phyloP scores from a whole-genome alignment of 2,113 vertebrate genomes.

The Vulpes vulpes region DNA sequence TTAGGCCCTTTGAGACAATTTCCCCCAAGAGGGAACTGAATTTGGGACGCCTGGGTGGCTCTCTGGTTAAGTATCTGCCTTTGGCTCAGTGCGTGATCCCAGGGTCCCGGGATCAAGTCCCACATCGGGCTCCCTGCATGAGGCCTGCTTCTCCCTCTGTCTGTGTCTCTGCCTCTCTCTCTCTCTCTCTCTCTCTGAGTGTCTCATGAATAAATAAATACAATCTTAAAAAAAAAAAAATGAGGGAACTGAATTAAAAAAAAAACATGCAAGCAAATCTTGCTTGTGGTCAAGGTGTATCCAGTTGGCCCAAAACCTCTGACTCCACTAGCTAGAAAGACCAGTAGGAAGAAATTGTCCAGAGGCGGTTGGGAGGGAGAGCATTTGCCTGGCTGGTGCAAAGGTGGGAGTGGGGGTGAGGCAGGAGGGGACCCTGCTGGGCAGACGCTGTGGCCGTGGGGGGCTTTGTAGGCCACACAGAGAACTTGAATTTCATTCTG shows the following conservation, averaged over 20 bases:
- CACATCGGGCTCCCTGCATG: too few species aligned
- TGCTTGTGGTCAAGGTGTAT: neutral
- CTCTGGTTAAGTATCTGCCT: too few species aligned
- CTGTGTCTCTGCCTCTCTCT: too few species aligned
- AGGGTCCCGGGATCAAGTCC: too few species aligned
- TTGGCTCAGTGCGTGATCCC: too few species aligned
- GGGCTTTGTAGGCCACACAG: neutral
- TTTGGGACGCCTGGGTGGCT: neutral
- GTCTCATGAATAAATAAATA: too few species aligned
- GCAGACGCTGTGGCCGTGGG: neutral
- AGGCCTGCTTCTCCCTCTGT: too few species aligned
- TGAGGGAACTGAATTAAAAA: neutral
- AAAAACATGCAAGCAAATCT: neutral
- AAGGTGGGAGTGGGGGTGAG: neutral
- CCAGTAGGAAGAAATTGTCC: neutral
- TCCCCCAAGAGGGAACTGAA: neutral
- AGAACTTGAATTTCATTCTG: neutral
- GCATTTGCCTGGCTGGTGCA: neutral
- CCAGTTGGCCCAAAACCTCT: neutral
- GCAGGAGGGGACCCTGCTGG: neutral
- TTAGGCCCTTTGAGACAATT: neutral
- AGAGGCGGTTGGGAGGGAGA: neutral
- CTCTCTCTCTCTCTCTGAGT: too few species aligned
- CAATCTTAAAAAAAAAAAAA: neutral
- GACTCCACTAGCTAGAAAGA: neutral